Percentiles rank a stretch among this genome's conserved stretches.
Evolutionary conservation across 1,140 invertebrate genomes (phyloP).

Genomic region (Dryas iulia): DNA sequence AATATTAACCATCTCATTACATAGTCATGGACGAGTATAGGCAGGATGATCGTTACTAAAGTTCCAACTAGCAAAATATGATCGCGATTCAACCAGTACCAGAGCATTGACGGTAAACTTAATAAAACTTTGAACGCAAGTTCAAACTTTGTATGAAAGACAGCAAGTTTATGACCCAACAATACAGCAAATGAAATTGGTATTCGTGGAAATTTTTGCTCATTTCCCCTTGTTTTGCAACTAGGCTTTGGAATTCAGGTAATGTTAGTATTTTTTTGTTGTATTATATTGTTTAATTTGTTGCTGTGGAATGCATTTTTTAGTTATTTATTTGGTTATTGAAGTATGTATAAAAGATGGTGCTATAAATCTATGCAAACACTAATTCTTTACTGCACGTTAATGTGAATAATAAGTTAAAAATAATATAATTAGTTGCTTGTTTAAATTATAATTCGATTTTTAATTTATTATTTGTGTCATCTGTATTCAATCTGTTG

Average conservation of each 20-base stretch:
- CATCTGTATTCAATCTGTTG: no score
- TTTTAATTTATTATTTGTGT: no score
- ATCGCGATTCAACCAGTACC: slow-evolving; percentile 36
- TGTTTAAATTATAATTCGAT: no score
- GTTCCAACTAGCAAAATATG: slow-evolving; percentile 41
- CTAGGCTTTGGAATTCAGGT: not conserved
- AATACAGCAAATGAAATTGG: slow-evolving; percentile 41
- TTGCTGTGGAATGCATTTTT: no score
- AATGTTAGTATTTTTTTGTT: not conserved
- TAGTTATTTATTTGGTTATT: no score
- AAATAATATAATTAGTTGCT: no score
- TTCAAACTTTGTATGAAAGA: slow-evolving; percentile 36
- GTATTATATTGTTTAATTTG: not conserved
- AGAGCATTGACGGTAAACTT: slow-evolving; percentile 43
- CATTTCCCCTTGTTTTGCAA: not conserved
- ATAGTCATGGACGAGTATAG: not conserved
- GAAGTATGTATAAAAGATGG: no score
- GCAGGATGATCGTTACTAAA: not conserved
- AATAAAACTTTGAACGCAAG: slow-evolving; percentile 60
- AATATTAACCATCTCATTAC: slow-evolving; percentile 1
- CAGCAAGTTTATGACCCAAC: slow-evolving; percentile 23
- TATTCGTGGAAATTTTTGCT: slow-evolving; percentile 17
- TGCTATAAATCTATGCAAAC: no score
- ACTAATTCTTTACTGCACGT: no score
- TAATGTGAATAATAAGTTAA: no score